A percentile compares a stretch with the other conserved stretches of the same genome.
These are phyloP conservation scores for Pammene aurita DNA, from an alignment of 2,888 invertebrate species.

Conservation along the genomic window DNA sequence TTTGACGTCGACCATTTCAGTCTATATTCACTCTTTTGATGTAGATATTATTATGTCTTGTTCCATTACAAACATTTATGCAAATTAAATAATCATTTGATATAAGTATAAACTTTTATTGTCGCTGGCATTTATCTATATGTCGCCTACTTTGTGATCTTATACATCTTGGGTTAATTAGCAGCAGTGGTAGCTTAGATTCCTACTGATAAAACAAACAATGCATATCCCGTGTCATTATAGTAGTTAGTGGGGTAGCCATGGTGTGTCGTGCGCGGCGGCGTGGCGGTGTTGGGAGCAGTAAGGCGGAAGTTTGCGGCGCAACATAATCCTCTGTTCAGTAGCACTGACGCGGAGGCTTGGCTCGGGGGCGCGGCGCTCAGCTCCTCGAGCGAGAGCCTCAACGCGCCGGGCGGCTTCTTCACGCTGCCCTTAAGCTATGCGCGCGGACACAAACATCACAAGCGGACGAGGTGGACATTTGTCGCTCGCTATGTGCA, in stretches of 20 bases:
- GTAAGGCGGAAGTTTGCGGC: slow-evolving; percentile 41
- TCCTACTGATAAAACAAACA: slow-evolving; percentile 14
- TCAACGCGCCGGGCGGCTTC: slow-evolving; percentile 85
- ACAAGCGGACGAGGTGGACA: slow-evolving; percentile 91
- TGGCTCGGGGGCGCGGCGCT: slow-evolving; percentile 70
- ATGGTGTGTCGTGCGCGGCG: not conserved
- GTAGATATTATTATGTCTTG: too few relatives aligned
- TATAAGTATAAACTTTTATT: slow-evolving; percentile 4
- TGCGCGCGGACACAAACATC: slow-evolving; percentile 89
- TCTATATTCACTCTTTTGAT: too few relatives aligned
- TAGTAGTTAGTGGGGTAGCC: not conserved
- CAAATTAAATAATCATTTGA: too few relatives aligned
- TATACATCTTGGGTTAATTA: slow-evolving; percentile 14
- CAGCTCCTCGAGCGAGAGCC: slow-evolving; percentile 86
- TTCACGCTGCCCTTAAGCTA: slow-evolving; percentile 90
- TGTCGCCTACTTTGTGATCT: not conserved
- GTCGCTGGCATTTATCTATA: slow-evolving; percentile 12
- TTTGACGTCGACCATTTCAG: too few relatives aligned
- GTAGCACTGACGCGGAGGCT: slow-evolving; percentile 68
- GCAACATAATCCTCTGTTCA: slow-evolving; percentile 55
- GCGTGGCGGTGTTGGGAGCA: slow-evolving; percentile 12
- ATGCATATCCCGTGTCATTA: not conserved
- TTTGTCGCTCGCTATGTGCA: slow-evolving; percentile 69
- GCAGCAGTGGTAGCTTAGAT: slow-evolving; percentile 8
- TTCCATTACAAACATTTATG: too few relatives aligned